Conservation (phyloP, 2,888 invertebrate genomes). For the Pammene aurita region DNA sequence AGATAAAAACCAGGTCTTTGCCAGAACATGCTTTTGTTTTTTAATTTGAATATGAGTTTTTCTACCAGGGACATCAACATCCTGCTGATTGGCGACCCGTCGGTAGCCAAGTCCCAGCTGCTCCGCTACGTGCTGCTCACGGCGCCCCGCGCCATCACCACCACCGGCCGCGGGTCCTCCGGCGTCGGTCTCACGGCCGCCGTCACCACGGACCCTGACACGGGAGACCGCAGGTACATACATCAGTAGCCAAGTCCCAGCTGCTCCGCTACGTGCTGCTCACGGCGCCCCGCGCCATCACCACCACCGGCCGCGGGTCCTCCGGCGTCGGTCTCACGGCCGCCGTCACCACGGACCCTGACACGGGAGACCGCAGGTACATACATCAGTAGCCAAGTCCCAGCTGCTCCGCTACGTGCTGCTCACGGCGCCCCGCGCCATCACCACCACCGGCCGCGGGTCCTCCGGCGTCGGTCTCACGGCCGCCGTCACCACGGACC, state of each 20-base stretch:
- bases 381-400: constrained; percentile 99
- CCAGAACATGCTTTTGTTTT: too few relatives aligned
- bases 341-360: constrained; percentile 97
- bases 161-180: constrained; percentile 98
- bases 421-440: constrained; percentile 96
- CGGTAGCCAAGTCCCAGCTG: constrained; percentile 98
- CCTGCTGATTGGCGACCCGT: constrained; percentile 98
- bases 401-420: constrained; percentile 97
- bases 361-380: constrained; percentile 90
- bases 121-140: constrained; percentile 96
- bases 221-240: constrained; percentile 88
- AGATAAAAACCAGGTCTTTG: too few relatives aligned
- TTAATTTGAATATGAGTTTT: too few relatives aligned
- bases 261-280: constrained; percentile 95
- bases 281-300: constrained; percentile 97
- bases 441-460: constrained; percentile 98
- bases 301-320: constrained; percentile 98
- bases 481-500: constrained; percentile 98
- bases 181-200: constrained; percentile 99
- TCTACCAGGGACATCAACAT: constrained; percentile 89
- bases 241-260: constrained; percentile 99
- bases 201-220: constrained; percentile 97
- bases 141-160: constrained; percentile 97
- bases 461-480: constrained; percentile 99
- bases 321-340: constrained; percentile 99